Conservation (phyloP, 2,797 vertebrate species). For the Lithobates pipiens region DNA sequence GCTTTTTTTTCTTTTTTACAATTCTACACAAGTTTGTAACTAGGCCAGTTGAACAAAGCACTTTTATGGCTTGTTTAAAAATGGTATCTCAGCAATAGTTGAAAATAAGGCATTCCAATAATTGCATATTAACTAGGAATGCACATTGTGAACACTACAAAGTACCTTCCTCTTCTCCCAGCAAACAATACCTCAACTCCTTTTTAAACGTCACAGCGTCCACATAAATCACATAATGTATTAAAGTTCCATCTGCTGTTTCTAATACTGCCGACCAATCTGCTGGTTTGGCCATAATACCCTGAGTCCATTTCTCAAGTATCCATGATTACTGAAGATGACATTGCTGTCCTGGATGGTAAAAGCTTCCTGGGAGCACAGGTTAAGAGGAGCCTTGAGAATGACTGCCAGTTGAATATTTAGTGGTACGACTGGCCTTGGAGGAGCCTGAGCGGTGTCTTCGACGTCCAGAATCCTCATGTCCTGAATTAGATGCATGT, state of each 20-base stretch:
- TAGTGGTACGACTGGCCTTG: slow-evolving; percentile 67
- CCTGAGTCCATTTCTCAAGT: slow-evolving; percentile 70
- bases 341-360: slow-evolving; percentile 52
- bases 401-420: slow-evolving; percentile 67
- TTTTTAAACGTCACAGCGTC: slow-evolving; percentile 63
- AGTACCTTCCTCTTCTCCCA: slow-evolving; percentile 65
- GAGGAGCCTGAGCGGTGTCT: slow-evolving; percentile 78
- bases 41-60: neutral
- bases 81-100: slow-evolving; percentile 67
- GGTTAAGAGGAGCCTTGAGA: slow-evolving; percentile 55
- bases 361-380: slow-evolving; percentile 54
- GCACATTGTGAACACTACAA: slow-evolving; percentile 85
- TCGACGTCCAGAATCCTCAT: slow-evolving; percentile 77
- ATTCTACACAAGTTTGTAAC: neutral
- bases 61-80: slow-evolving; percentile 42
- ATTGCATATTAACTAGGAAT: slow-evolving; percentile 80
- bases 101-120: slow-evolving; percentile 81
- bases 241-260: slow-evolving; percentile 64
- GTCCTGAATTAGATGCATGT: slow-evolving; percentile 74
- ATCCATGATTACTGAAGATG: slow-evolving; percentile 58
- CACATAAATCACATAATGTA: slow-evolving; percentile 66
- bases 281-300: slow-evolving; percentile 61
- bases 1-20: neutral
- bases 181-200: slow-evolving; percentile 39
- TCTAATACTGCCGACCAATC: slow-evolving; percentile 63